Evolutionary conservation across 2,888 invertebrate genomes (phyloP), one percentile per base, ranked within the genome.

Genomic region (Lamellibrachia satsuma): DNA sequence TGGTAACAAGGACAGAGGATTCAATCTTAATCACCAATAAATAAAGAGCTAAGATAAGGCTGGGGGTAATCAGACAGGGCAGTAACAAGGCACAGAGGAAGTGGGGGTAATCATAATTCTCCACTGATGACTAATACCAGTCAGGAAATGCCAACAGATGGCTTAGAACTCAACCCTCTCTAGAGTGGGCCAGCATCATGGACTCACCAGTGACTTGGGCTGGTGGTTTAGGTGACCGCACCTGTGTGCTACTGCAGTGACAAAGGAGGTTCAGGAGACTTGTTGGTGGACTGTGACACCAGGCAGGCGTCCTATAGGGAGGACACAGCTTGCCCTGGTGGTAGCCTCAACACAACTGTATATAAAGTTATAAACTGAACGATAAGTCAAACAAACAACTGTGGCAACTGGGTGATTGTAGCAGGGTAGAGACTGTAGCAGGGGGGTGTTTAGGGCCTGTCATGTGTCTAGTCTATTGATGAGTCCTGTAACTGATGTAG

Each of bases 31-130:
- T 75, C 75, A 75, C 75, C 75, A 75, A 75, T 75, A 75, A 75
- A 75, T 22, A 75, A 75, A 15, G 6, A 15, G n/a, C 75, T 75
- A 22, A 75, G 75, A 75, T 75, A 75, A 75, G 75, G 75, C 75
- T n/a, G 75, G n/a, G 75, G 75, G 75, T 75, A 75, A 75, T 75
- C 75, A 75, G 75, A 75, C 75, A 75, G 75, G 75, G 15, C 75
- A 75, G n/a, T 22, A n/a, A 75, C 75, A 75, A n/a, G 75, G 15
- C 75, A 75, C 15, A 75, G 75, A 75, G 75, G 75, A 75, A 75
- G n/a, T 75, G 75, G 75, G 57, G 75, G 75, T 75, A 22, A 75
- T 75, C 75, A 75, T 75, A 75, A 75, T 75, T 75, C 75, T 22
- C 75, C 75, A 0, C 22, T 75, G 75, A 15, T 75, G 75, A 75